Evolutionary conservation across 2,888 invertebrate genomes (phyloP), one percentile per base, ranked within the genome.

Genomic region (Tiliacea aurago): DNA sequence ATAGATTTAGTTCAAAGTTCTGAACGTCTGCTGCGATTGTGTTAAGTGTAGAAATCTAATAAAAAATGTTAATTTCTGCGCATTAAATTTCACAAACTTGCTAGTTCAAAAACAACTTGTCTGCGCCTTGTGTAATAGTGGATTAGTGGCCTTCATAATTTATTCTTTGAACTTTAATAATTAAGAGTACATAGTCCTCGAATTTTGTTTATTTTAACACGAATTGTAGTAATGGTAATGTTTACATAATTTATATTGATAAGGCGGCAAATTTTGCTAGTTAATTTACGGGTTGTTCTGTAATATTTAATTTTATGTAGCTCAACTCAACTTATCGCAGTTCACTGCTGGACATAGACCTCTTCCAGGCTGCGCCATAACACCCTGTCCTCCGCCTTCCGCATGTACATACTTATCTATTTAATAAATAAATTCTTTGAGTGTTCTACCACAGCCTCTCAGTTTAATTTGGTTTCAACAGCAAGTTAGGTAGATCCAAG

Each of bases 91-190:
- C 43, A 23, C 55, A 47, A 18, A 7, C 6, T 28, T 9, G 5
- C n/a, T 47, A 67, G 4, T 43, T 59, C 33, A 28, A 73, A 55
- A 53, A 37, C 28, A 41, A 69, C 9, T 58, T n/a, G 4, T 33
- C 28, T 53, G 11, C 9, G 28, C 11, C 4, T 63, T 78, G 66
- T 70, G 41, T 53, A 47, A 53, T 53, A 56, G 55, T 69, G 63
- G 65, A 47, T 49, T 53, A 56, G 55, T 69, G 63, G 65, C 80
- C 78, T 70, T 6, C 2, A 10, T 84, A 80, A 73, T 73, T 20
- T 64, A 70, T 81, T 70, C 61, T 67, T 67, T 81, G 81, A 80
- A 84, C 69, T 74, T 68, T 51, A 47, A 58, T 70, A 51, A 65
- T 69, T 51, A 59, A 51, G 53, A 62, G 83, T 81, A 63, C 59